Evolutionary conservation across 2,888 invertebrate genomes (phyloP), one percentile per base, ranked within the genome.

Genomic region (Auanema freiburgensis): DNA sequence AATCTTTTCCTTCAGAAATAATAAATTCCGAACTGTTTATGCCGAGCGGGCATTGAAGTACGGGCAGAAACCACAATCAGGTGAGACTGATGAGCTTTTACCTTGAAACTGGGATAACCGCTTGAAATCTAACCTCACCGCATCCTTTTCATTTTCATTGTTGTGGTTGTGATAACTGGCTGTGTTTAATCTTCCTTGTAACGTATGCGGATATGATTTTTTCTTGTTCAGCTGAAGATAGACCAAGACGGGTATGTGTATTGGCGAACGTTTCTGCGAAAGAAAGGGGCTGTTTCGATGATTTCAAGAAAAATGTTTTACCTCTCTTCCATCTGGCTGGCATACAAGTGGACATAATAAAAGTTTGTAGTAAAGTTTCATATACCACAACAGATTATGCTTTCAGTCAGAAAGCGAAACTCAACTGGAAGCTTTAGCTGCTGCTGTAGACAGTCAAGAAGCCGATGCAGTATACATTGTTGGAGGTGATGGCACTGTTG

Each of bases 401-500:
- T 66, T n/a, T 24, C 23, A 77, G 73, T 71, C 78, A 8, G 76
- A 79, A n/a, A 66, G 69, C 21, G 76, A 73, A 49, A 66, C 59
- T 0, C 75, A 82, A 59, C 46, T 82, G 62, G 77, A 76, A 56
- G 61, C 73, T 2, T 51, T 82, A 42, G 77, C 76, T 14, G 64
- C 71, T 16, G 79, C 73, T 6, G 59, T 82, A 12, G 80, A 82
- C 63, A 40, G 56, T 4, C 64, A 69, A 24, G 82, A 82, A 64
- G 78, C 82, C 0, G 82, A 82, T 62, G 77, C 74, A 23, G 24
- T 82, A 8, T 79, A 72, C 63, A 68, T 81, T 11, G 82, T 82
- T 6, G 82, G 82, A 55, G 82, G 82, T 3, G 82, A 82, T 63
- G 82, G 81, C 63, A 82, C 81, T 2, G 64, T 81, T 44, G 71